Conservation (phyloP, 1,140 invertebrate genomes). For the Drosophila biarmipes region DNA sequence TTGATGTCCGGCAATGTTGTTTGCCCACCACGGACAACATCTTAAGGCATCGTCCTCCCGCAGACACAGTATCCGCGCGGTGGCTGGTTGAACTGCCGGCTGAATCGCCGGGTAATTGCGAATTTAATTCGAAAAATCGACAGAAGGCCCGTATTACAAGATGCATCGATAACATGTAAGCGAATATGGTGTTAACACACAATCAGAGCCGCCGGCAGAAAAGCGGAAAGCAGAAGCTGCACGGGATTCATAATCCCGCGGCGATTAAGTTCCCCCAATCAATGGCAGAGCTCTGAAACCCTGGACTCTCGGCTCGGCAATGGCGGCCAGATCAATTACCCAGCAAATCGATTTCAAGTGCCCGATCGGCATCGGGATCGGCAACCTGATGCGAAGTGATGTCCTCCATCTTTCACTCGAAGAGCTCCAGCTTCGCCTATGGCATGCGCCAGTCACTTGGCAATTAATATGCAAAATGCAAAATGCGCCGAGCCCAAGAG, state of each 20-base stretch:
- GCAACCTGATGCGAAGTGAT: slow-evolving; percentile 59
- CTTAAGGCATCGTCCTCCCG: not conserved
- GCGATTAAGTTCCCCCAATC: slow-evolving; percentile 64
- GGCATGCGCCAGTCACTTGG: slow-evolving; percentile 69
- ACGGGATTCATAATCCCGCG: slow-evolving; percentile 58
- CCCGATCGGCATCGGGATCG: not conserved
- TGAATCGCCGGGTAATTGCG: slow-evolving; percentile 35
- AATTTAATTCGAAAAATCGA: slow-evolving; percentile 72
- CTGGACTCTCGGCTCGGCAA: slow-evolving; percentile 32
- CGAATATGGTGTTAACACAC: slow-evolving; percentile 82
- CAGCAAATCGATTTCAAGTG: slow-evolving; percentile 69
- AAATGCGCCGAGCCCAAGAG: slow-evolving; percentile 62
- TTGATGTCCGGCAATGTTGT: slow-evolving; percentile 55
- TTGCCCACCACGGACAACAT: slow-evolving; percentile 8
- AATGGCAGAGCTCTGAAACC: slow-evolving; percentile 26
- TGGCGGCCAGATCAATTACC: slow-evolving; percentile 76
- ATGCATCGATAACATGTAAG: slow-evolving; percentile 75
- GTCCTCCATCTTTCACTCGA: slow-evolving; percentile 62
- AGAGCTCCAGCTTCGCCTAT: slow-evolving; percentile 66
- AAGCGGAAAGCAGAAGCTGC: slow-evolving; percentile 58
- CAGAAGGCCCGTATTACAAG: slow-evolving; percentile 64
- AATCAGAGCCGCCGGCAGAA: slow-evolving; percentile 61
- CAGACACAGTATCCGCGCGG: slow-evolving; percentile 27
- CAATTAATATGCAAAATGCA: slow-evolving; percentile 82
- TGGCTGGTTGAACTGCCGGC: not conserved